Evolutionary conservation across 2,888 invertebrate species (phyloP), one percentile per base, ranked within the genome.

Genomic region (Leptopilina drosophilae): DNA sequence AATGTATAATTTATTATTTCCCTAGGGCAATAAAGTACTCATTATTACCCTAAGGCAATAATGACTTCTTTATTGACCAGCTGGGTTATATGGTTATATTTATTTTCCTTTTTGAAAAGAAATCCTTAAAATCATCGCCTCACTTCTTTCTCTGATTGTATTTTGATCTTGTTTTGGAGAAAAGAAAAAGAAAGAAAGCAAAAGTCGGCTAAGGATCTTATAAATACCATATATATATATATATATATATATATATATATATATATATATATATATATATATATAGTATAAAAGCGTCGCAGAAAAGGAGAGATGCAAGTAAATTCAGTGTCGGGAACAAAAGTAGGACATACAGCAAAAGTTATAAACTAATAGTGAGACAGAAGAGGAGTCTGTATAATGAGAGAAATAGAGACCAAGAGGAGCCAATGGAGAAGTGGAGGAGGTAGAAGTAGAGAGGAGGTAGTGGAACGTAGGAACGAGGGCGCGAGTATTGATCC

Each of bases 401-500:
- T 76, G 77, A 64, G 77, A 79, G 77, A 77, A 79, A 65, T 64
- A 69, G 66, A 80, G 65, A 76, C 78, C 67, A 76, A 76, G 76
- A 80, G 78, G 77, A 78, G 65, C 56, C 82, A 80, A 73, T 78
- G 11, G 80, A 84, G 80, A 69, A 76, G 20, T 20, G 78, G 65
- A 79, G 53, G 75, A 80, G 77, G 77, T 75, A 77, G 80, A 80
- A 78, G 49, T 49, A 49, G 64, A 79, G 78, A 59, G 73, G 80
- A 78, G 81, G 83, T 80, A 80, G 82, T 80, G 82, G 81, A 83
- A 84, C 78, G 85, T 76, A 49, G 81, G 84, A 88, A 88, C 88
- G 88, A 87, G 89, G 89, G 84, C 89, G 88, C 87, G 86, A 89
- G 89, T 90, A 90, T 90, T 90, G 90, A 90, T 90, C 90, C 86